Percentiles rank a stretch among this genome's conserved stretches.
Conservation (phyloP, 2,888 invertebrate species). For the Zele albiditarsus region DNA sequence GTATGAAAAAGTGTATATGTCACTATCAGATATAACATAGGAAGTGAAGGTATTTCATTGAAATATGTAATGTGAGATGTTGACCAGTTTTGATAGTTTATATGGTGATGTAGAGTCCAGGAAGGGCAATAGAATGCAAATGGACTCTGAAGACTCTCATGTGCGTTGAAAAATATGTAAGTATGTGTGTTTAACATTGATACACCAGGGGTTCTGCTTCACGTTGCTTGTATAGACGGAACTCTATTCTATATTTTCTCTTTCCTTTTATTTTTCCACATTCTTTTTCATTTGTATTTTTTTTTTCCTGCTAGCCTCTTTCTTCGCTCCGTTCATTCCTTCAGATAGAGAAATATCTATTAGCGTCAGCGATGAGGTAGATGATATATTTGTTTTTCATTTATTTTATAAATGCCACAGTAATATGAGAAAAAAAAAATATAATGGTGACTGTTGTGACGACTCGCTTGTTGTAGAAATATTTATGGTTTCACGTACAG, state of each 20-base stretch:
- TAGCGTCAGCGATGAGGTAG: too few species aligned
- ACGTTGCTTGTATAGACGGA: slow-evolving; percentile 61
- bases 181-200: slow-evolving; percentile 48
- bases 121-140: slow-evolving; percentile 59
- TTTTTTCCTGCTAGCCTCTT: slow-evolving; percentile 11
- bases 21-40: neutral
- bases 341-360: too few species aligned
- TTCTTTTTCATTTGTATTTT: neutral
- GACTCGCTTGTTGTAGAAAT: too few species aligned
- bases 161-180: slow-evolving; percentile 42
- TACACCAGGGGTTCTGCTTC: slow-evolving; percentile 64
- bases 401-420: too few species aligned
- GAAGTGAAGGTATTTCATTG: neutral
- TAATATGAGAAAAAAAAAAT: too few species aligned
- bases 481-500: neutral
- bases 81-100: neutral
- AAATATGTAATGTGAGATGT: neutral
- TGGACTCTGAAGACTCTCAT: slow-evolving; percentile 62
- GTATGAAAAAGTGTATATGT: neutral
- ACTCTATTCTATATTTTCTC: neutral
- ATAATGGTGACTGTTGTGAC: too few species aligned
- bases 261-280: neutral
- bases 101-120: slow-evolving; percentile 32
- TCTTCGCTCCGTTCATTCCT: neutral
- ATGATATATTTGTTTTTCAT: too few species aligned